These are phyloP conservation scores for Psammodynastes pulverulentus DNA, from an alignment of 2,113 vertebrate genomes.

Conservation along the genomic window DNA sequence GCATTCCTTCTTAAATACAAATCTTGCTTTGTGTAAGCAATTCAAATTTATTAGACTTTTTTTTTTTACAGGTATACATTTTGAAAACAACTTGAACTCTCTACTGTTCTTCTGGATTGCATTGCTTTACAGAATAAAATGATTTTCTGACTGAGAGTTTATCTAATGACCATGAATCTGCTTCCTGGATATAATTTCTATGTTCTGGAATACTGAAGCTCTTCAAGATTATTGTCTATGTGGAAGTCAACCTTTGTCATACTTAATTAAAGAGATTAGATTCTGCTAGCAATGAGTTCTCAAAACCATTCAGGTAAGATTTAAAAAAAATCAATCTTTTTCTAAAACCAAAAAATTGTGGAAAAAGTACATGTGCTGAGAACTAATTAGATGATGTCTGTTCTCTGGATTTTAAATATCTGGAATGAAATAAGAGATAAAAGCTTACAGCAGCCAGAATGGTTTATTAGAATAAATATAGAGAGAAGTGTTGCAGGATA, in stretches of 20 bases:
- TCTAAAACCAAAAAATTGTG: neutral
- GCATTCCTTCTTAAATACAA: neutral
- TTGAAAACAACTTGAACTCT: constrained; percentile 52
- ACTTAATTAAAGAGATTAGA: constrained; percentile 40
- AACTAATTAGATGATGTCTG: neutral
- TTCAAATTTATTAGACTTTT: constrained; percentile 19
- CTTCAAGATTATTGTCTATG: constrained; percentile 33
- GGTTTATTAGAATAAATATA: neutral
- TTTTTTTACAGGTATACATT: constrained; percentile 56
- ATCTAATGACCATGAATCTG: constrained; percentile 49
- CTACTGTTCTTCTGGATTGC: constrained; percentile 58
- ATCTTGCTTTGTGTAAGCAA: constrained; percentile 5
- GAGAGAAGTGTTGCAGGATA: neutral
- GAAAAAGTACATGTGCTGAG: neutral
- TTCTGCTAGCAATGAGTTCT: constrained; percentile 73
- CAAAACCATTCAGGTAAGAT: constrained; percentile 77
- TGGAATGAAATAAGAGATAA: neutral
- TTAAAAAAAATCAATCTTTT: neutral
- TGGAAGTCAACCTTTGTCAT: constrained; percentile 48
- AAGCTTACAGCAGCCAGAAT: neutral
- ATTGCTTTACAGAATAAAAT: constrained; percentile 41
- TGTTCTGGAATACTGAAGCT: constrained; percentile 57
- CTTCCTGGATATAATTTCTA: constrained; percentile 26
- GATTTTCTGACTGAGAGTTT: constrained; percentile 50
- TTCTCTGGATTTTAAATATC: neutral